phyloP scores from a whole-genome alignment of 2,113 vertebrate species.

The Trichomycterus rosablanca region DNA sequence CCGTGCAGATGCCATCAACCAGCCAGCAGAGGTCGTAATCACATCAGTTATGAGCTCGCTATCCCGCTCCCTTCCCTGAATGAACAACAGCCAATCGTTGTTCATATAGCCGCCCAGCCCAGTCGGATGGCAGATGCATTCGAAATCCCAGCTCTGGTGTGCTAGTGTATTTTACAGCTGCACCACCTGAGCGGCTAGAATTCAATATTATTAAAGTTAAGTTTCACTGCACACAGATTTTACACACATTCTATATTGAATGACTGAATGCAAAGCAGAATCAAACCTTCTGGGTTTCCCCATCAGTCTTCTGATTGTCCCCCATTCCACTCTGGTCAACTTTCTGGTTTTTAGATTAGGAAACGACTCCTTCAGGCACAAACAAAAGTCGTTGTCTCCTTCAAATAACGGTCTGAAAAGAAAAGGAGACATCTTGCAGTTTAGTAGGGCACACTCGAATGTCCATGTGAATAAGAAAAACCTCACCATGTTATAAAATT shows the following conservation, averaged over 20 bases:
- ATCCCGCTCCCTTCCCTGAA: too few relatives aligned
- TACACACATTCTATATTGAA: neutral
- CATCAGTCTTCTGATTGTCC: constrained; percentile 94
- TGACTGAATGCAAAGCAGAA: neutral
- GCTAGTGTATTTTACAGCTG: neutral
- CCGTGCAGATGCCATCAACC: too few relatives aligned
- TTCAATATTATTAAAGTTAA: neutral
- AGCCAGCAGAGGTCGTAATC: too few relatives aligned
- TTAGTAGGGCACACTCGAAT: neutral
- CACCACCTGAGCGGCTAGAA: too few relatives aligned
- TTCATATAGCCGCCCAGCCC: too few relatives aligned
- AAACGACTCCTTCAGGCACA: constrained; percentile 96
- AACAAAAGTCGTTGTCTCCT: constrained; percentile 98
- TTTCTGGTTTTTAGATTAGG: constrained; percentile 96
- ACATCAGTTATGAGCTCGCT: too few relatives aligned
- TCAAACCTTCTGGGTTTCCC: constrained; percentile 93
- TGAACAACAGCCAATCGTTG: too few relatives aligned
- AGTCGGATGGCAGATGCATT: too few relatives aligned
- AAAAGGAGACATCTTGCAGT: neutral
- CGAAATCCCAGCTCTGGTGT: too few relatives aligned
- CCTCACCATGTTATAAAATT: too few relatives aligned
- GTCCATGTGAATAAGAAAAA: too few relatives aligned
- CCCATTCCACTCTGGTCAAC: constrained; percentile 94
- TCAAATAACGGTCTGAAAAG: constrained; percentile 96
- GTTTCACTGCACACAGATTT: neutral